Evolutionary conservation across 2,113 vertebrate genomes (phyloP), one percentile per base, ranked within the genome.

Genomic region (Ochotona curzoniae): DNA sequence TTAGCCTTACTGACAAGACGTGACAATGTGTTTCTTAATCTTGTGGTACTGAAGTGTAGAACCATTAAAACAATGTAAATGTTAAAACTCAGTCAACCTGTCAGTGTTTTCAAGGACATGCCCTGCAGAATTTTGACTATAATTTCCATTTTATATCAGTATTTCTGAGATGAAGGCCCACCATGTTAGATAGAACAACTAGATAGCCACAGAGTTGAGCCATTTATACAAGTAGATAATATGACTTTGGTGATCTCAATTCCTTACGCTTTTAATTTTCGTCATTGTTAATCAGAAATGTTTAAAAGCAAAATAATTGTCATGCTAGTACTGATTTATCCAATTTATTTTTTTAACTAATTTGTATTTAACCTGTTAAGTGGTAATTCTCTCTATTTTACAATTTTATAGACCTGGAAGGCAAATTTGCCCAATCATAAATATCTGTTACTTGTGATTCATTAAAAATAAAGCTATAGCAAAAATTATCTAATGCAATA

Each of bases 1-100:
- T 61, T 18, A 47, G 57, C 10, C 8, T 30, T 84, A 60, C 23
- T 54, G 32, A 87, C 87, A 84, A 78, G 38, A 71, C 63, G 57
- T 61, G 73, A 87, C 66, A 95, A 69, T 4, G 10, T 61, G 28
- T 60, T 91, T 38, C 89, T 92, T 86, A 71, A 67, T 71, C 23
- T 83, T 85, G 71, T 49, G 35, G 25, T 2, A 20, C 32, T 69
- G n/a, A 69, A 67, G 5, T 75, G 6, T 49, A 12, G 47, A 61
- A 9, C 6, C 60, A 75, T 80, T 63, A 61, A 82, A 82, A 17
- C 6, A 54, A 51, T 49, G 8, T 32, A 32, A 75, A 70, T 91
- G n/a, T 87, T 80, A 86, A 28, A n/a, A 6, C 38, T 44, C 38
- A 57, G 1, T 76, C 84, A 87, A 20, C 70, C 23, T 83, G 4